phyloP scores from a whole-genome alignment of 2,888 invertebrate species.

The Aporophyla nigra region DNA sequence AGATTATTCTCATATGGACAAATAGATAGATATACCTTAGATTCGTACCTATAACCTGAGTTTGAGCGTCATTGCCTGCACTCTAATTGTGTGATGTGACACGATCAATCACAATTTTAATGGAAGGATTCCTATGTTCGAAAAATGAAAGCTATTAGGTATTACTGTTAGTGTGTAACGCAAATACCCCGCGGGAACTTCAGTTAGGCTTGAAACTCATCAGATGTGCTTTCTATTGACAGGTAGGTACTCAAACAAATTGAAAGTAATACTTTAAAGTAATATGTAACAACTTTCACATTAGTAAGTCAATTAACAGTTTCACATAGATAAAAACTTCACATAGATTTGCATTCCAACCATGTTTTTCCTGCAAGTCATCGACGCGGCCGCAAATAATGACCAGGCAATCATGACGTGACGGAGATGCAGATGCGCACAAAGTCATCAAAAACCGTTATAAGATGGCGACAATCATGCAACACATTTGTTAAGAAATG shows the following conservation, averaged over 20 bases:
- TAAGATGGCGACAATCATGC: conserved; percentile 52
- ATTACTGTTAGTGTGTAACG: too few relatives aligned
- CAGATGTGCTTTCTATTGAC: background rate
- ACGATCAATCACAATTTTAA: too few relatives aligned
- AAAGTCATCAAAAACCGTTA: conserved; percentile 67
- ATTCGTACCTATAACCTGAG: too few relatives aligned
- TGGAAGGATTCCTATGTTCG: too few relatives aligned
- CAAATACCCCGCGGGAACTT: too few relatives aligned
- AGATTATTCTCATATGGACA: background rate
- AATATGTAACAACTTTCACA: conserved; percentile 1
- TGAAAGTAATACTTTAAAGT: background rate
- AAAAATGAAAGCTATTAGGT: too few relatives aligned
- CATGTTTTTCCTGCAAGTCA: conserved; percentile 48
- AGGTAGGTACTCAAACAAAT: background rate
- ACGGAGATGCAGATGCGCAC: conserved; percentile 38
- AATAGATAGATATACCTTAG: too few relatives aligned
- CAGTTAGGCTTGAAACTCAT: background rate
- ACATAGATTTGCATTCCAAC: conserved; percentile 32
- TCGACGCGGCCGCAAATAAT: conserved; percentile 48
- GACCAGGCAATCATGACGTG: conserved; percentile 59
- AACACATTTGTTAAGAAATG: conserved; percentile 49
- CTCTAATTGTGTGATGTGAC: too few relatives aligned
- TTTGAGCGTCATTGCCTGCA: too few relatives aligned
- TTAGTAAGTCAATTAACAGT: background rate
- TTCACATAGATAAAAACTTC: conserved; percentile 32